phyloP scores from a whole-genome alignment of 1,140 invertebrate genomes.

The Macrobrachium rosenbergii region DNA sequence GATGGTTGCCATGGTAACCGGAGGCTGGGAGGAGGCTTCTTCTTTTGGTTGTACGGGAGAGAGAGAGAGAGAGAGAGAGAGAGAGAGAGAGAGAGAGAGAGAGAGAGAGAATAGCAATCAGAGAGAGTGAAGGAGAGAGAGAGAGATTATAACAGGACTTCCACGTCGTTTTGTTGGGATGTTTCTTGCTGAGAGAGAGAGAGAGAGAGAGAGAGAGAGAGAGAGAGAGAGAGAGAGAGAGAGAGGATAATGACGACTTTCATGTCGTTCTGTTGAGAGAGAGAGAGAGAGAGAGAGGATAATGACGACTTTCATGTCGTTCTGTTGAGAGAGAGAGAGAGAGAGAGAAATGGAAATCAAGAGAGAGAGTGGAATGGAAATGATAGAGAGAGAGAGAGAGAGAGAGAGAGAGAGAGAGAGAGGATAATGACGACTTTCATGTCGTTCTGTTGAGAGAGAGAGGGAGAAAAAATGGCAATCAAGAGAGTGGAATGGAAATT shows the following conservation, averaged over 20 bases:
- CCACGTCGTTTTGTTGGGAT: too few relatives aligned
- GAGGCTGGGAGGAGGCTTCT: too few relatives aligned
- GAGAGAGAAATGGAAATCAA: not conserved
- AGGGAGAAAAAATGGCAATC: not conserved
- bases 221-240: not conserved
- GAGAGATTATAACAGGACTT: too few relatives aligned
- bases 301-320: too few relatives aligned
- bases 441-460: not conserved
- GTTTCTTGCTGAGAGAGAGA: too few relatives aligned
- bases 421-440: not conserved
- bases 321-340: too few relatives aligned
- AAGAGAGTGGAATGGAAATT: not conserved
- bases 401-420: not conserved
- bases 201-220: too few relatives aligned
- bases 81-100: not conserved
- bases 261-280: not conserved
- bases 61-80: not conserved
- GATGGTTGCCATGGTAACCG: too few relatives aligned
- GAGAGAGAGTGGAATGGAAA: too few relatives aligned
- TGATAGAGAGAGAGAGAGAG: not conserved
- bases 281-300: too few relatives aligned
- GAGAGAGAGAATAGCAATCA: too few relatives aligned
- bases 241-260: not conserved
- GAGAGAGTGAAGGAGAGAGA: too few relatives aligned
- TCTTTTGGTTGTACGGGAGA: not conserved